phyloP scores from a whole-genome alignment of 2,888 invertebrate genomes.

The Apocheima hispidaria region DNA sequence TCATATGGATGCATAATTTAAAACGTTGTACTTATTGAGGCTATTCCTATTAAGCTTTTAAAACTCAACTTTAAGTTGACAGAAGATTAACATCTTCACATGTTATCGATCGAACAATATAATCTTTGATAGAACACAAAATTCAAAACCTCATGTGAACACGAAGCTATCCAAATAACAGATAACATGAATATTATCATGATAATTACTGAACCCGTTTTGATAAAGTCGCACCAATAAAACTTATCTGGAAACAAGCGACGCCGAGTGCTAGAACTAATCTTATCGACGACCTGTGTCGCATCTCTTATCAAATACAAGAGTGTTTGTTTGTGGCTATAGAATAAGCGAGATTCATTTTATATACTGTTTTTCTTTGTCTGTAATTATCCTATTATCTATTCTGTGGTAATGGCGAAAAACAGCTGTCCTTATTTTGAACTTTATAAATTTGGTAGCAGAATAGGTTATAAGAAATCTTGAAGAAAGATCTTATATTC shows the following conservation, averaged over 20 bases:
- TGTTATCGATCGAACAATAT: too few relatives aligned
- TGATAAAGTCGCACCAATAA: constrained; percentile 47
- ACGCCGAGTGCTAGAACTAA: constrained; percentile 44
- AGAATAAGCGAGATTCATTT: constrained; percentile 1
- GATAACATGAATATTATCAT: constrained; percentile 19
- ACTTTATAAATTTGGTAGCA: too few relatives aligned
- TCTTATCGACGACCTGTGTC: constrained; percentile 43
- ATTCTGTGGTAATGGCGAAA: background rate
- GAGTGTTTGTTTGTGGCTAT: constrained; percentile 26
- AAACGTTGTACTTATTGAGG: too few relatives aligned
- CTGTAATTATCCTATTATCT: background rate
- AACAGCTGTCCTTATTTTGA: too few relatives aligned
- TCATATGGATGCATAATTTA: too few relatives aligned
- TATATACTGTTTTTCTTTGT: background rate
- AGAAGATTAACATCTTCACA: too few relatives aligned
- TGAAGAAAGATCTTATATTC: too few relatives aligned
- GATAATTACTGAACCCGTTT: constrained; percentile 27
- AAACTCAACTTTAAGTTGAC: too few relatives aligned
- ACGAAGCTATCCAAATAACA: constrained; percentile 6
- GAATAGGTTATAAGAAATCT: too few relatives aligned
- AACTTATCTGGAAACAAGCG: constrained; percentile 51
- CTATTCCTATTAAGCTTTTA: too few relatives aligned
- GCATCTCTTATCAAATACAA: constrained; percentile 35
- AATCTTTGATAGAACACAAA: background rate
- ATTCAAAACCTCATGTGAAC: constrained; percentile 1